phyloP scores from a whole-genome alignment of 2,797 vertebrate genomes.

The Thunnus albacares region DNA sequence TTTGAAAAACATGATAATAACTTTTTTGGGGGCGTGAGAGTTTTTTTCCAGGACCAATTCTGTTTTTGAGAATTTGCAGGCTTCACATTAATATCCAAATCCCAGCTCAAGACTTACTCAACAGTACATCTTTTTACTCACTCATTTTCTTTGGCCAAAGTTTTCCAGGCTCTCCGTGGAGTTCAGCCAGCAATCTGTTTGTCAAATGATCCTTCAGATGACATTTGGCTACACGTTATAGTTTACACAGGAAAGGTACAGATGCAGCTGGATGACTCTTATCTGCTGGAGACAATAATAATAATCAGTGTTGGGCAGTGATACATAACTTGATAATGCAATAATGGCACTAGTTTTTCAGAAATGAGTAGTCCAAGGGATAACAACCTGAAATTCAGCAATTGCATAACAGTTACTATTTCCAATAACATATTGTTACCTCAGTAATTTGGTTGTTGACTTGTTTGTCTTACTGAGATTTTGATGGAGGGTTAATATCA shows the following conservation, averaged over 20 bases:
- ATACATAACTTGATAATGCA: too few relatives aligned
- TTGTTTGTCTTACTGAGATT: too few relatives aligned
- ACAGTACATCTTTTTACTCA: not conserved
- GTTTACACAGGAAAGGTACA: not conserved
- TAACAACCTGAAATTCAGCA: too few relatives aligned
- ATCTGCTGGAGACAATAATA: too few relatives aligned
- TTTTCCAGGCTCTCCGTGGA: not conserved
- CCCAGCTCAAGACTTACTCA: not conserved
- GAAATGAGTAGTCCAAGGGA: too few relatives aligned
- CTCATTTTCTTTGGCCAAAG: too few relatives aligned
- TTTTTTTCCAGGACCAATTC: not conserved
- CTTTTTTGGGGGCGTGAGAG: not conserved
- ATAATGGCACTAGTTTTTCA: too few relatives aligned
- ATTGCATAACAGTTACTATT: too few relatives aligned
- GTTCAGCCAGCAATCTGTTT: not conserved
- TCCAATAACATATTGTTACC: too few relatives aligned
- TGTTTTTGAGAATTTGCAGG: not conserved
- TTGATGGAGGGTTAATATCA: too few relatives aligned
- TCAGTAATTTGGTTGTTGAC: too few relatives aligned
- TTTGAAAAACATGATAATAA: slow-evolving; percentile 32
- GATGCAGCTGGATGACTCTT: not conserved
- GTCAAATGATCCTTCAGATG: not conserved
- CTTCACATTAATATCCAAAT: not conserved
- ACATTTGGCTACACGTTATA: not conserved
- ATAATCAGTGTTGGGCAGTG: too few relatives aligned